Conservation (phyloP, 2,113 vertebrate species). For the Megaceryle maxima region DNA sequence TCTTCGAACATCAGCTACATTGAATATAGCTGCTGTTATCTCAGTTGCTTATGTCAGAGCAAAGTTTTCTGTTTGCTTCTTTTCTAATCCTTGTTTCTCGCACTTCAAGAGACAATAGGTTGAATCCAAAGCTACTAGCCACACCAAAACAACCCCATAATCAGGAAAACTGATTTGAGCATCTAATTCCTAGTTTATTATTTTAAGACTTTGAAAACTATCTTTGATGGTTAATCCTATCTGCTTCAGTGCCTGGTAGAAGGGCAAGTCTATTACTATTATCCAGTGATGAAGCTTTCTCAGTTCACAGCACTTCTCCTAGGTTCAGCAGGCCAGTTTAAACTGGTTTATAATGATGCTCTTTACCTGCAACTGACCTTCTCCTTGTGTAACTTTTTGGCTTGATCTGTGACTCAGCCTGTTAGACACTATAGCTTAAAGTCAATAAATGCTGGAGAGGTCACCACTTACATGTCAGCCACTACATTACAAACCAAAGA, state of each 20-base stretch:
- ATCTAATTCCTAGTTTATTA: background rate
- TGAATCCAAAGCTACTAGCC: background rate
- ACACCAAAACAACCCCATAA: background rate
- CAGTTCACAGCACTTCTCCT: background rate
- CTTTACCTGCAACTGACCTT: conserved; percentile 32
- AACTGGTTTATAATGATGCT: background rate
- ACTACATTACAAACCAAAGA: background rate
- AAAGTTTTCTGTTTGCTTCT: background rate
- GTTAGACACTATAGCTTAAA: background rate
- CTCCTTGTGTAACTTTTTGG: background rate
- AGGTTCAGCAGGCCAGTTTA: background rate
- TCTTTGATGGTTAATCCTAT: background rate
- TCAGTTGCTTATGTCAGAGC: background rate
- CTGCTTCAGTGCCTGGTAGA: background rate
- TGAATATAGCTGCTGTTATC: conserved; percentile 13
- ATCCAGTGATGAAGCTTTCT: background rate
- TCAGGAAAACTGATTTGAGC: background rate
- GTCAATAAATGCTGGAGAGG: background rate
- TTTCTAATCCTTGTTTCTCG: background rate
- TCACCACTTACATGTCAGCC: background rate
- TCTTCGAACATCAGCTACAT: background rate
- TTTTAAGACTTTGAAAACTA: background rate
- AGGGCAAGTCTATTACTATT: background rate
- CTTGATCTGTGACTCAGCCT: background rate
- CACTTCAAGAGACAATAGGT: background rate